phyloP scores from a whole-genome alignment of 2,888 invertebrate genomes.

The Leptinotarsa juncta region DNA sequence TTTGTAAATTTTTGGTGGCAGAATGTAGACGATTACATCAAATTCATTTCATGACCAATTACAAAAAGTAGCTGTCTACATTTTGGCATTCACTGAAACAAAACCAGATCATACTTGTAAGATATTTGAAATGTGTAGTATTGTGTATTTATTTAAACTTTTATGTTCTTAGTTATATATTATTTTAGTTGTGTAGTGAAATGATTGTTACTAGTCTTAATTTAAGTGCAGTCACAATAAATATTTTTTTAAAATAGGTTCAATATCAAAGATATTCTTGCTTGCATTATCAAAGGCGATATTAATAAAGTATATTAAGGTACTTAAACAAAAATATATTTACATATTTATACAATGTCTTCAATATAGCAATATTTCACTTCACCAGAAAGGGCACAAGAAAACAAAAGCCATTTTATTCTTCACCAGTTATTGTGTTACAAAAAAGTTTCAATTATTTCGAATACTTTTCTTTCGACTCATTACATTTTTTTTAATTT shows the following conservation, averaged over 20 bases:
- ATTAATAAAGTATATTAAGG: conserved; percentile 19
- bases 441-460: conserved; percentile 28
- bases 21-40: too few relatives aligned
- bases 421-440: not conserved
- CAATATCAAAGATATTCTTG: conserved; percentile 6
- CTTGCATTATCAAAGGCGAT: conserved; percentile 24
- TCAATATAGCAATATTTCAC: conserved; percentile 39
- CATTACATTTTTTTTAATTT: conserved; percentile 31
- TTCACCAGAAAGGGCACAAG: conserved; percentile 38
- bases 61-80: too few relatives aligned
- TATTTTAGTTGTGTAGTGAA: not conserved
- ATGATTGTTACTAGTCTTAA: conserved; percentile 7
- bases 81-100: too few relatives aligned
- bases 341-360: conserved; percentile 22
- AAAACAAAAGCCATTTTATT: conserved; percentile 29
- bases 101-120: too few relatives aligned
- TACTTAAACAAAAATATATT: conserved; percentile 33
- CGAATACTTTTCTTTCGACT: conserved; percentile 26
- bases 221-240: conserved; percentile 11
- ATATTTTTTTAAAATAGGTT: conserved; percentile 1
- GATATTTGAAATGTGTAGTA: not conserved
- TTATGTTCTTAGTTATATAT: not conserved
- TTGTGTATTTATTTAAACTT: not conserved
- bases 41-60: too few relatives aligned
- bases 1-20: too few relatives aligned